Conservation (phyloP, 2,888 invertebrate genomes). For the Orthosia gracilis region DNA sequence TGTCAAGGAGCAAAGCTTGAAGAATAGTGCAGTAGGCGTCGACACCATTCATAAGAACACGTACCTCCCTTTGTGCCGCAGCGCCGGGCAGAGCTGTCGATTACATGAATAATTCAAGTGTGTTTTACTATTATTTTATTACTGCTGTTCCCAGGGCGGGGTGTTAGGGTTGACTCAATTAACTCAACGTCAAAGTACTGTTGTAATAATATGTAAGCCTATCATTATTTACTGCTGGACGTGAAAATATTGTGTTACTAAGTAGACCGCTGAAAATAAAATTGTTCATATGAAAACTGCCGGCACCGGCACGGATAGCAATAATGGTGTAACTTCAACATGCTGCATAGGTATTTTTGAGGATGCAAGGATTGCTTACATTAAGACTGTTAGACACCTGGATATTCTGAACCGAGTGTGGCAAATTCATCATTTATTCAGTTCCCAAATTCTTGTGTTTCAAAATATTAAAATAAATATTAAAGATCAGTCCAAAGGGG, state of each 20-base stretch:
- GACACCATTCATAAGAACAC: conserved; percentile 76
- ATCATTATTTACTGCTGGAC: background rate
- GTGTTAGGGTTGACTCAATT: conserved; percentile 24
- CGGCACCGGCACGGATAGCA: too few species aligned
- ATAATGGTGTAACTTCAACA: too few species aligned
- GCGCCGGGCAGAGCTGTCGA: conserved; percentile 43
- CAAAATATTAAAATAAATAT: too few species aligned
- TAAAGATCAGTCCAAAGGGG: too few species aligned
- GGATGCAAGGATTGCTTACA: too few species aligned
- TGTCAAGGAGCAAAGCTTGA: conserved; percentile 33
- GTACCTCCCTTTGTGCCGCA: conserved; percentile 62
- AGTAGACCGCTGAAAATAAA: background rate
- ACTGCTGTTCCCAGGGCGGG: conserved; percentile 24
- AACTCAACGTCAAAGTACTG: background rate
- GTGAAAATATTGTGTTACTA: background rate
- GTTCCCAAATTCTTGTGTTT: too few species aligned
- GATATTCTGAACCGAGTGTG: too few species aligned
- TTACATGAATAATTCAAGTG: conserved; percentile 68
- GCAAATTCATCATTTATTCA: too few species aligned
- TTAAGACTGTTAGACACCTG: too few species aligned
- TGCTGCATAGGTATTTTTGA: too few species aligned
- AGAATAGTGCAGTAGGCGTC: conserved; percentile 18
- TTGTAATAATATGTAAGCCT: too few species aligned
- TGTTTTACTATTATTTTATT: conserved; percentile 61
- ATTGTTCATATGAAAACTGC: background rate